These are phyloP conservation scores for Proterorhinus semilunaris DNA, from an alignment of 2,113 vertebrate species.

Conservation along the genomic window DNA sequence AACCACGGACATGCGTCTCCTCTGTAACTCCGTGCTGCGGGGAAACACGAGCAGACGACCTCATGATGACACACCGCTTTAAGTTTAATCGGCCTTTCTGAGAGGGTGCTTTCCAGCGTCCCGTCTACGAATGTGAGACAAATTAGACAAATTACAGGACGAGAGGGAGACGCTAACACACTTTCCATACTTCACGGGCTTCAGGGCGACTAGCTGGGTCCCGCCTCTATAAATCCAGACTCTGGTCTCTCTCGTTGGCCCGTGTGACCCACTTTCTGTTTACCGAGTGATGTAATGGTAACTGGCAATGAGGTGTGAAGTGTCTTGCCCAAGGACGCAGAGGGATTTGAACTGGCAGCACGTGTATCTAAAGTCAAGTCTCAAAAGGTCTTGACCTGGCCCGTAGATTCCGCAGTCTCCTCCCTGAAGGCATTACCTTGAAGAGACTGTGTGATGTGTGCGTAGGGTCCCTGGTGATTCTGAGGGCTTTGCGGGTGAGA, in stretches of 20 bases:
- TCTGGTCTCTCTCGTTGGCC: neutral
- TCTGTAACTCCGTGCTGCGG: neutral
- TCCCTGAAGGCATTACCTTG: no score
- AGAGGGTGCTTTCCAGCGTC: slow-evolving; percentile 6
- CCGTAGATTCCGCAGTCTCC: no score
- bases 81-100: neutral
- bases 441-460: no score
- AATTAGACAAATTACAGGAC: slow-evolving; percentile 10
- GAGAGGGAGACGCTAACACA: neutral
- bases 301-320: neutral
- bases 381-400: no score
- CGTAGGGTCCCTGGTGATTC: no score
- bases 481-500: no score
- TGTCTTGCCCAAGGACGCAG: no score
- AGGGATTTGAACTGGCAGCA: no score
- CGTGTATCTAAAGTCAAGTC: no score
- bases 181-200: neutral
- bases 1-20: slow-evolving; percentile 10
- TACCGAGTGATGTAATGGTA: neutral
- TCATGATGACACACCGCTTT: slow-evolving; percentile 12
- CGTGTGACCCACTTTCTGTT: neutral
- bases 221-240: neutral
- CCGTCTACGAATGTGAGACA: slow-evolving; percentile 5
- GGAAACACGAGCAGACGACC: slow-evolving; percentile 9
- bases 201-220: neutral